Evolutionary conservation across 2,797 vertebrate genomes (phyloP).

Genomic region (Vespertilio murinus): DNA sequence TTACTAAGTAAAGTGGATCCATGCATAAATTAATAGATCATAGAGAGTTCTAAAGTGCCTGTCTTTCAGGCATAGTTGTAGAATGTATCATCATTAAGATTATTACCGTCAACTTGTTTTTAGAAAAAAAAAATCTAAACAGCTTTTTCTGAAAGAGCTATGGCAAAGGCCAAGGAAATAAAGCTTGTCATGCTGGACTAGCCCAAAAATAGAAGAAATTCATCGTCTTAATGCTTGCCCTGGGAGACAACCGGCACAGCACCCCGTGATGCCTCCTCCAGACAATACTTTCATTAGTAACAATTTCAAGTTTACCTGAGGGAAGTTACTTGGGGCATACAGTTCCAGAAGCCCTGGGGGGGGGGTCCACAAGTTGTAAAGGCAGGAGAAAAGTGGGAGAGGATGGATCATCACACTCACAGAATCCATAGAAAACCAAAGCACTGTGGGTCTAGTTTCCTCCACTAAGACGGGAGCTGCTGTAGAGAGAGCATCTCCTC

Average conservation of each 20-base stretch:
- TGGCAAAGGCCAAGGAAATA: slow-evolving; percentile 17
- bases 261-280: neutral
- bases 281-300: slow-evolving; percentile 35
- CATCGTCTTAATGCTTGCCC: neutral
- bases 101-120: neutral
- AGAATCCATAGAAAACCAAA: neutral
- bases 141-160: neutral
- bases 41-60: neutral
- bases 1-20: neutral
- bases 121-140: neutral
- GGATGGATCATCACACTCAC: neutral
- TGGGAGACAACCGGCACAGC: neutral
- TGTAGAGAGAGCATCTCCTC: neutral
- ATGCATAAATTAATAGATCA: neutral
- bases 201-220: neutral
- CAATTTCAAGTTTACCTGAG: neutral
- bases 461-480: neutral
- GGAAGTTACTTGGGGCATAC: neutral
- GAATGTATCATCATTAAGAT: neutral
- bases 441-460: neutral
- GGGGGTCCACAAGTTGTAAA: no score
- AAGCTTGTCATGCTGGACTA: neutral
- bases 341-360: neutral
- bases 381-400: neutral
- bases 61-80: neutral